Percentiles rank a stretch among this genome's conserved stretches.
These are phyloP conservation scores for Semaprochilodus insignis DNA, from an alignment of 2,797 vertebrate species.

Conservation along the genomic window DNA sequence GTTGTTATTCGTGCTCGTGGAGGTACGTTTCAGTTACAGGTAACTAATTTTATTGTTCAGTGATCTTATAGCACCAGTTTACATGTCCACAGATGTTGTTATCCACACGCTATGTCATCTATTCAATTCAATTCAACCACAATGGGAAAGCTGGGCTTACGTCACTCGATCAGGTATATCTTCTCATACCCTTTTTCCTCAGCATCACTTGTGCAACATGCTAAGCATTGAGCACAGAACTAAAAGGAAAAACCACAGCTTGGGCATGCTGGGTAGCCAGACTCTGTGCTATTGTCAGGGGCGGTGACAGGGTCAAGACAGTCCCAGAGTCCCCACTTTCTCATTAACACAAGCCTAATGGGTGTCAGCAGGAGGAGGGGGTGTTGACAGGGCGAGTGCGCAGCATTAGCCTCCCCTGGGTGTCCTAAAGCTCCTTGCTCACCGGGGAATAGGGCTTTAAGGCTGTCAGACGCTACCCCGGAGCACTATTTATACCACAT, in stretches of 20 bases:
- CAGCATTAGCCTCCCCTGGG: conserved; percentile 28
- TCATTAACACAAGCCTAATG: conserved; percentile 57
- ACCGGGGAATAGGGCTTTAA: conserved; percentile 13
- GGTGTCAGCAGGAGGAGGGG: conserved; percentile 45
- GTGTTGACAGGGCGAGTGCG: conserved; percentile 46
- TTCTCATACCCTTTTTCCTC: neutral
- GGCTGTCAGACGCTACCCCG: conserved; percentile 11
- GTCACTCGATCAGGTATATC: neutral
- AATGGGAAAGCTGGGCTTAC: neutral
- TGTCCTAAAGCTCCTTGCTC: conserved; percentile 26
- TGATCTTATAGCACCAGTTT: no score
- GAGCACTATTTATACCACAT: conserved; percentile 22
- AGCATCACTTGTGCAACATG: neutral
- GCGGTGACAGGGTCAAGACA: conserved; percentile 39
- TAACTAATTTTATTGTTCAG: no score
- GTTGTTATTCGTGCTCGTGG: no score
- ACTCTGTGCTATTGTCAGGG: conserved; percentile 45
- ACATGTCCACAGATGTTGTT: no score
- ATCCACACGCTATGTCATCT: neutral
- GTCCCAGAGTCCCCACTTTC: conserved; percentile 46
- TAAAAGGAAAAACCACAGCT: conserved; percentile 45
- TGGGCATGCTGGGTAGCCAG: conserved; percentile 47
- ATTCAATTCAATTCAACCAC: neutral
- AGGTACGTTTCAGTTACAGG: no score
- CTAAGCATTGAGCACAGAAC: conserved; percentile 1